Base-by-base conservation (phyloP, 2,888 invertebrate species). In the Caprella mutica region DNA sequence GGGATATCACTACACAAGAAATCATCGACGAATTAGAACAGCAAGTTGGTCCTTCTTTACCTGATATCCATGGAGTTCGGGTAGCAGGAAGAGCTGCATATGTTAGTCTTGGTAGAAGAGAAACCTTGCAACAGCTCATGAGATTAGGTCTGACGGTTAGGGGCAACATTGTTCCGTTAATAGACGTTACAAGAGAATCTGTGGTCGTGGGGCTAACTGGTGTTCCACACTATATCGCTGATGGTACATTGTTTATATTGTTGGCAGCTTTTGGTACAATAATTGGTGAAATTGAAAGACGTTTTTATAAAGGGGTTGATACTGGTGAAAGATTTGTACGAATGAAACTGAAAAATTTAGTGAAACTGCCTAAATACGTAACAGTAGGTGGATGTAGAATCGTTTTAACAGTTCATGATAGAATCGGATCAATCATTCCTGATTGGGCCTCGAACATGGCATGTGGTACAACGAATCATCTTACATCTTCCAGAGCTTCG, bases 261-360 rank as follows among this genome's bases (percentile, higher is more conserved):
- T 58, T 72, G 23, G 61, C 69, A 12, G 69, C 69, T 43, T 71
- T 70, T 55, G 72, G 71, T 27, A 69, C 70, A 12, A 67, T 71
- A 33, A 68, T 72, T 24, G 72, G 70, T 23, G 72, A 70, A 55
- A 69, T 74, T 9, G 72, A 73, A 61, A 66, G 72, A 24, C 67
- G 72, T 26, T 68, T 69, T 39, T 73, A 72, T 68, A 71, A 72
- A 59, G 73, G 73, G 19, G 69, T 73, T 33, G 72, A 74, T 67
- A 73, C 72, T 19, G 71, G 72, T n/a, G 69, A 74, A 57, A 65
- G 73, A 38, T 67, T 70, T 23, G 67, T 69, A 27, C 67, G 69
- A 43, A 68, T 71, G 65, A 67, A 69, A 23, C 65, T 69, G 43
- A 61, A 66, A 24, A 52, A 61, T 27, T 61, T 61, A 23, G 60